Evolutionary conservation across 2,797 vertebrate genomes (phyloP).

Genomic region (Hafferia zeledoni): DNA sequence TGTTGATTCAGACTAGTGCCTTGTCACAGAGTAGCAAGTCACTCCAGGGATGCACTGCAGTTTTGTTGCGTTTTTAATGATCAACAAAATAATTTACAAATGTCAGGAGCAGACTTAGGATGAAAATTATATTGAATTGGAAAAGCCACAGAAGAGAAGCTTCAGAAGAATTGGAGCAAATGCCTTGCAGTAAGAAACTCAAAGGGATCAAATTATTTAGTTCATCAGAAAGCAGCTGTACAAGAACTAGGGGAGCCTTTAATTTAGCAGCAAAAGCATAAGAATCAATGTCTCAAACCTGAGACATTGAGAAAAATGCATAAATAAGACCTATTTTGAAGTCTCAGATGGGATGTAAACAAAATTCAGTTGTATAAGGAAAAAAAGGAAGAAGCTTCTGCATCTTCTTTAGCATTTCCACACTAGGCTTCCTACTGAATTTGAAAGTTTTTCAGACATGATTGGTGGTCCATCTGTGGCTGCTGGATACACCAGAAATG

Average conservation of each 20-base stretch:
- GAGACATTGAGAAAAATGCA: not conserved
- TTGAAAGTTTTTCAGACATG: not conserved
- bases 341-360: not conserved
- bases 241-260: not conserved
- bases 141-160: not conserved
- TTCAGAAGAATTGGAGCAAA: not conserved
- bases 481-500: not conserved
- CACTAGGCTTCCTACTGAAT: not conserved
- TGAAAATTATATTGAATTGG: not conserved
- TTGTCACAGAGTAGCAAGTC: not conserved
- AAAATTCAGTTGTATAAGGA: not conserved
- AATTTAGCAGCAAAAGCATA: not conserved
- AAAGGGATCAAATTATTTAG: not conserved
- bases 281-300: not conserved
- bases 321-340: not conserved
- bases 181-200: not conserved
- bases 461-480: not conserved
- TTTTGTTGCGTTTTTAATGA: slow-evolving; percentile 17
- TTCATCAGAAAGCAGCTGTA: not conserved
- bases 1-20: not conserved
- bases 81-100: not conserved
- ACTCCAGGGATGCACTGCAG: not conserved
- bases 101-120: not conserved
- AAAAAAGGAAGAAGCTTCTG: not conserved
- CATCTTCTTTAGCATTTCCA: not conserved